Conservation (phyloP, 1,140 invertebrate genomes). For the Drosophila bocqueti region DNA sequence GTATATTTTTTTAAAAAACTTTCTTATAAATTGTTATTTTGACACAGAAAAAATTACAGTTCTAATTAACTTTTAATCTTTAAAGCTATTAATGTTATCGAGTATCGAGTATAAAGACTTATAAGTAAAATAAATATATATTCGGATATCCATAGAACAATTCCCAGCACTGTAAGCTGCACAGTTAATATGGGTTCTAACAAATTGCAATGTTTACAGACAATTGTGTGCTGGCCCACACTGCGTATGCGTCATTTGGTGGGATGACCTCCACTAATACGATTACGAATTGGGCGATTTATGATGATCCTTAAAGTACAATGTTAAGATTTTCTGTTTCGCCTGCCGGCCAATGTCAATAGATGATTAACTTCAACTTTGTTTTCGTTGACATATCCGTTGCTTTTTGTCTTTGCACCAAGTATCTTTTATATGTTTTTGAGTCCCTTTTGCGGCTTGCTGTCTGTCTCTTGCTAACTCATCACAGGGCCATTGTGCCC, state of each 20-base stretch:
- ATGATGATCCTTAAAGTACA: slow-evolving; percentile 38
- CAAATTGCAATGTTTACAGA: slow-evolving; percentile 57
- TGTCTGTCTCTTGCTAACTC: slow-evolving; percentile 7
- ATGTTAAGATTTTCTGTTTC: slow-evolving; percentile 1
- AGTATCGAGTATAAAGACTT: background rate
- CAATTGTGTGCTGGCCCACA: slow-evolving; percentile 42
- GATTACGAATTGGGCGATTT: slow-evolving; percentile 27
- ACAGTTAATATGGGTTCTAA: slow-evolving; percentile 20
- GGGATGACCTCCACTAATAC: slow-evolving; percentile 27
- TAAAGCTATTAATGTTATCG: background rate
- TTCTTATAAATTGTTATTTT: background rate
- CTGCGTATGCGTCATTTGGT: slow-evolving; percentile 53
- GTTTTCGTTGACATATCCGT: slow-evolving; percentile 11
- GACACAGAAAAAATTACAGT: background rate
- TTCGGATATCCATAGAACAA: background rate
- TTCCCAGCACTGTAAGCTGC: background rate
- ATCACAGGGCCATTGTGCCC: slow-evolving; percentile 30
- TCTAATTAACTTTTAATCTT: background rate
- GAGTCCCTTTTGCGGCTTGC: slow-evolving; percentile 3
- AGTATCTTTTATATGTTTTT: slow-evolving; percentile 38
- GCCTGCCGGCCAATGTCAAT: slow-evolving; percentile 20
- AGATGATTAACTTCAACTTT: slow-evolving; percentile 33
- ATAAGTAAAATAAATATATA: too few species aligned
- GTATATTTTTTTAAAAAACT: background rate
- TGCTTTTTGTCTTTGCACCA: slow-evolving; percentile 25